phyloP scores from a whole-genome alignment of 1,140 invertebrate genomes.

The Onthophagus taurus region DNA sequence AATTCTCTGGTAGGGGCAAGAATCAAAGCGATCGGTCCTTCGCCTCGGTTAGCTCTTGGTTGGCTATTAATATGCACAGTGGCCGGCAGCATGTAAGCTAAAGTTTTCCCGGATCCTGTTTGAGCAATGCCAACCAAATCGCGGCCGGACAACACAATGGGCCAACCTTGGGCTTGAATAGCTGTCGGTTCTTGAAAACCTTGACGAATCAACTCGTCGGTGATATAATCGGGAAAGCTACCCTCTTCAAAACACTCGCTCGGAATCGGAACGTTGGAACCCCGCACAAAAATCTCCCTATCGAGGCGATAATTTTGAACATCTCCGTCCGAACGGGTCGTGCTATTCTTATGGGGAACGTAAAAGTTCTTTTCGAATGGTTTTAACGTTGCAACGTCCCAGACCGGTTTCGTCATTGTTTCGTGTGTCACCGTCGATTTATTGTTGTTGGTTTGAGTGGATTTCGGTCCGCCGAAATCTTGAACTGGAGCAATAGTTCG shows the following conservation, averaged over 20 bases:
- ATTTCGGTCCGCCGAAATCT: conserved; percentile 45
- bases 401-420: conserved; percentile 60
- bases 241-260: conserved; percentile 83
- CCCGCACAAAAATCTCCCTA: conserved; percentile 81
- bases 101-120: conserved; percentile 85
- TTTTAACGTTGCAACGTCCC: conserved; percentile 67
- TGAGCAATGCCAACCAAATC: conserved; percentile 93
- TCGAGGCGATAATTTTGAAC: conserved; percentile 60
- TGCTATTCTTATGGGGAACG: conserved; percentile 67
- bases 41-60: conserved; percentile 59
- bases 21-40: conserved; percentile 88
- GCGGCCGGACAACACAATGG: conserved; percentile 84
- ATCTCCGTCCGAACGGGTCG: conserved; percentile 60
- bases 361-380: conserved; percentile 92
- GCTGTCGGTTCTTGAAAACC: conserved; percentile 67
- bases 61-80: conserved; percentile 68
- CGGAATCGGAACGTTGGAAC: conserved; percentile 73
- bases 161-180: conserved; percentile 73
- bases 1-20: conserved; percentile 93
- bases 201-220: conserved; percentile 71
- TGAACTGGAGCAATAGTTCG: conserved; percentile 39
- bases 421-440: conserved; percentile 24
- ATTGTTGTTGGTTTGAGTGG: conserved; percentile 45
- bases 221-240: conserved; percentile 75
- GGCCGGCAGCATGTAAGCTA: conserved; percentile 75